These are phyloP conservation scores for Brachyalestes nurse DNA, from an alignment of 2,797 vertebrate genomes.

Conservation along the genomic window DNA sequence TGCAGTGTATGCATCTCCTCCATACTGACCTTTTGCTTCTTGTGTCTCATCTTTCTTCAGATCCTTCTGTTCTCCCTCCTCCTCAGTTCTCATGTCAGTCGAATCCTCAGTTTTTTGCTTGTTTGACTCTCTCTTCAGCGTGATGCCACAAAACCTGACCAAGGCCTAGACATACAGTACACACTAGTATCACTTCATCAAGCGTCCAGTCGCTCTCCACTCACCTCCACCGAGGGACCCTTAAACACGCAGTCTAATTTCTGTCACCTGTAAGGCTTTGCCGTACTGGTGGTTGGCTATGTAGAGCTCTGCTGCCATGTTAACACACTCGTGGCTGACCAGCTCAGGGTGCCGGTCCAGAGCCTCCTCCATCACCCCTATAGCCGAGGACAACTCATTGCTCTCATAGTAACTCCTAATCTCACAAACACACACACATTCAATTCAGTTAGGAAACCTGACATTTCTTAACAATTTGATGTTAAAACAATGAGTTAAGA, in stretches of 20 bases:
- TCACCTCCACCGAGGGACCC: background rate
- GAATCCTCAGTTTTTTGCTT: constrained; percentile 46
- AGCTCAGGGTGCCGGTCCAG: constrained; percentile 88
- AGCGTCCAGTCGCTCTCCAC: too few species aligned
- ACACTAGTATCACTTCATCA: too few species aligned
- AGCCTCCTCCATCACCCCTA: constrained; percentile 91
- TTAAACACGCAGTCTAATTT: background rate
- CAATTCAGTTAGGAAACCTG: background rate
- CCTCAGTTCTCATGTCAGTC: background rate
- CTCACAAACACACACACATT: constrained; percentile 26
- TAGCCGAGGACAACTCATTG: constrained; percentile 87
- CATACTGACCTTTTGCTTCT: constrained; percentile 13
- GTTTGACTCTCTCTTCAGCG: constrained; percentile 73
- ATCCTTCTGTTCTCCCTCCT: constrained; percentile 25
- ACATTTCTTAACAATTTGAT: too few species aligned
- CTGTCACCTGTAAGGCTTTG: constrained; percentile 87
- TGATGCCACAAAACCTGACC: constrained; percentile 86
- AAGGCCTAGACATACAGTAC: constrained; percentile 78
- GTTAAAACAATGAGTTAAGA: too few species aligned
- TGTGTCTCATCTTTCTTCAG: constrained; percentile 3
- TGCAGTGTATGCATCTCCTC: background rate
- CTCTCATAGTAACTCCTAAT: constrained; percentile 96
- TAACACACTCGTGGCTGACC: constrained; percentile 91
- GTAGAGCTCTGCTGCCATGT: constrained; percentile 93
- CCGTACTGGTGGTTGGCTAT: constrained; percentile 90